phyloP scores from a whole-genome alignment of 2,113 vertebrate genomes.

The Ranitomeya imitator region DNA sequence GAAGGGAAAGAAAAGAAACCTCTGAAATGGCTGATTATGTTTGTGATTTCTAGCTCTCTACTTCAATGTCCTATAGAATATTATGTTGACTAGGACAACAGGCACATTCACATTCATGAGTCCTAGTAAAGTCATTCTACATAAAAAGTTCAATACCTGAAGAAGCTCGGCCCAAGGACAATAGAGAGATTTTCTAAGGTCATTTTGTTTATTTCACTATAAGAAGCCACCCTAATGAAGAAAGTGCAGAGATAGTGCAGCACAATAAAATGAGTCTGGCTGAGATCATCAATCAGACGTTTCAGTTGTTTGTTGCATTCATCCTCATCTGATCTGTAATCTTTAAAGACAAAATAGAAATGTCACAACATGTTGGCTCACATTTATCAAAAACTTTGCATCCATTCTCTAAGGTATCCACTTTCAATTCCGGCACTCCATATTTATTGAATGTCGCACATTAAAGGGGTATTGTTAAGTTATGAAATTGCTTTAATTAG shows the following conservation, averaged over 20 bases:
- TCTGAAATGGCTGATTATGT: no score
- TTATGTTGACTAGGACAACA: no score
- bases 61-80: no score
- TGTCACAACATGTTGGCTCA: neutral
- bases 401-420: no score
- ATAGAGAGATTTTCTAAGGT: constrained; percentile 77
- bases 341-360: constrained; percentile 59
- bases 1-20: no score
- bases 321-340: constrained; percentile 59
- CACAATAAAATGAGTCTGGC: constrained; percentile 67
- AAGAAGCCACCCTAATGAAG: constrained; percentile 71
- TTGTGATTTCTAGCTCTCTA: no score
- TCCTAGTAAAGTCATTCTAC: neutral
- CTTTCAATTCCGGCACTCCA: no score
- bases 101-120: no score
- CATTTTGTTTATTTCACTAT: constrained; percentile 79
- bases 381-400: no score
- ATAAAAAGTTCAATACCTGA: constrained; percentile 67
- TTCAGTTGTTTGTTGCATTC: constrained; percentile 66
- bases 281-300: constrained; percentile 66
- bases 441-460: no score
- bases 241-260: constrained; percentile 76
- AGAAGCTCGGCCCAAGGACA: constrained; percentile 80
- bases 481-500: no score
- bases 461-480: no score